These are phyloP conservation scores for Maconellicoccus hirsutus DNA, from an alignment of 1,140 invertebrate species.

Conservation along the genomic window DNA sequence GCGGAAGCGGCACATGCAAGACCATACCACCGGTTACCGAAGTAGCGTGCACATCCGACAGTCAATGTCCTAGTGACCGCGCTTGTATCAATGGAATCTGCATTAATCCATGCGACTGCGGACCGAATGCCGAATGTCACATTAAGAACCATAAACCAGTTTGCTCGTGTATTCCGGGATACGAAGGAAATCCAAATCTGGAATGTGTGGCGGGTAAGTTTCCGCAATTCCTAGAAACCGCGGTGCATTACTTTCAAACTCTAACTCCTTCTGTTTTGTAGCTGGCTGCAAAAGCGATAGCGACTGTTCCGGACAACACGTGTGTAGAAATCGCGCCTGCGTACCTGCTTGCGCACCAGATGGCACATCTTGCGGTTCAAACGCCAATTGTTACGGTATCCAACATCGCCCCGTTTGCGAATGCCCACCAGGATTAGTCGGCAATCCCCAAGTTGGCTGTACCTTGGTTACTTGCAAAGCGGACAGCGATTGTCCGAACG, in stretches of 20 bases:
- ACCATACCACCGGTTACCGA: slow-evolving; percentile 50
- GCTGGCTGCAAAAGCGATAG: slow-evolving; percentile 44
- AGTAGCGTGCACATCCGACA: slow-evolving; percentile 58
- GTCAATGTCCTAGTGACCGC: slow-evolving; percentile 58
- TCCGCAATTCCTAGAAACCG: too few relatives aligned
- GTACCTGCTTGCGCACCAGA: slow-evolving; percentile 60
- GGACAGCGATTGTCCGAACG: slow-evolving; percentile 59
- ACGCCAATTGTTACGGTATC: slow-evolving; percentile 59
- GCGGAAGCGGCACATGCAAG: slow-evolving; percentile 63
- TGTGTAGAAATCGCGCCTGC: slow-evolving; percentile 65
- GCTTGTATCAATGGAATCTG: slow-evolving; percentile 69
- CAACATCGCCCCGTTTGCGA: slow-evolving; percentile 70
- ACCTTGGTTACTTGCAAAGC: slow-evolving; percentile 60
- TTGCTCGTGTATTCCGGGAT: slow-evolving; percentile 67
- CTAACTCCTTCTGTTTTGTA: slow-evolving; percentile 18
- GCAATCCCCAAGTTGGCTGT: slow-evolving; percentile 66
- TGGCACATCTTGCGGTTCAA: slow-evolving; percentile 50
- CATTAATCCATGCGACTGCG: slow-evolving; percentile 67
- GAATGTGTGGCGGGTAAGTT: slow-evolving; percentile 49
- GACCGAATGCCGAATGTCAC: slow-evolving; percentile 63
- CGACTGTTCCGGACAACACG: slow-evolving; percentile 62
- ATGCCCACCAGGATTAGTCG: slow-evolving; percentile 63
- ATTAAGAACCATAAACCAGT: slow-evolving; percentile 71
- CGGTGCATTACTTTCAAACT: too few relatives aligned
- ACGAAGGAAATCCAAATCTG: slow-evolving; percentile 65